phyloP scores from a whole-genome alignment of 53 echinoderm and acorn worm species.

The Paracentrotus lividus region DNA sequence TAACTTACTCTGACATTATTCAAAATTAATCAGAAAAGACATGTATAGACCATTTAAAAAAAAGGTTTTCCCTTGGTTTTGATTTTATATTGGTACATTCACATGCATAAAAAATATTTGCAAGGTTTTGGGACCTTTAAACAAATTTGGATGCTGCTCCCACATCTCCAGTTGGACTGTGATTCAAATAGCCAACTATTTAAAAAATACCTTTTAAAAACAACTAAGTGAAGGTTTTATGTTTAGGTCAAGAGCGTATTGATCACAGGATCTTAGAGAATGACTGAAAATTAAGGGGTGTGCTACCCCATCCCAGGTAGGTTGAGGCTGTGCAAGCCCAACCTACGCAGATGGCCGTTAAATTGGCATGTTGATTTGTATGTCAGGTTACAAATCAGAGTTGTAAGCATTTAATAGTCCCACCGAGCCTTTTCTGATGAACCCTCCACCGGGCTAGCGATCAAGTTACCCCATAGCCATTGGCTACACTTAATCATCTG shows the following conservation, averaged over 20 bases:
- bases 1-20: no score
- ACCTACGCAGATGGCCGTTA: constrained; percentile 29
- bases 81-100: no score
- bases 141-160: no score
- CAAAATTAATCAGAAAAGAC: no score
- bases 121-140: no score
- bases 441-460: not conserved
- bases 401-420: constrained; percentile 66
- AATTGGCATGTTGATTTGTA: constrained; percentile 61
- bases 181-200: not conserved
- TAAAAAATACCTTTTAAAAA: not conserved
- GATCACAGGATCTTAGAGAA: not conserved
- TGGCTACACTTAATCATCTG: constrained; percentile 58
- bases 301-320: not conserved
- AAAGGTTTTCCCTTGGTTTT: no score
- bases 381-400: constrained; percentile 61
- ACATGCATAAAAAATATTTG: no score
- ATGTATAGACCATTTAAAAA: no score
- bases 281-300: not conserved
- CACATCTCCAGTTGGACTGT: no score
- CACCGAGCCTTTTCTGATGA: constrained; percentile 51
- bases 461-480: constrained; percentile 50
- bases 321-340: not conserved
- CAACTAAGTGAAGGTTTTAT: not conserved
- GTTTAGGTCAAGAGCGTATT: not conserved